Evolutionary conservation across 2,113 vertebrate genomes (phyloP), one percentile per base, ranked within the genome.

Genomic region (Herpailurus yagouaroundi): DNA sequence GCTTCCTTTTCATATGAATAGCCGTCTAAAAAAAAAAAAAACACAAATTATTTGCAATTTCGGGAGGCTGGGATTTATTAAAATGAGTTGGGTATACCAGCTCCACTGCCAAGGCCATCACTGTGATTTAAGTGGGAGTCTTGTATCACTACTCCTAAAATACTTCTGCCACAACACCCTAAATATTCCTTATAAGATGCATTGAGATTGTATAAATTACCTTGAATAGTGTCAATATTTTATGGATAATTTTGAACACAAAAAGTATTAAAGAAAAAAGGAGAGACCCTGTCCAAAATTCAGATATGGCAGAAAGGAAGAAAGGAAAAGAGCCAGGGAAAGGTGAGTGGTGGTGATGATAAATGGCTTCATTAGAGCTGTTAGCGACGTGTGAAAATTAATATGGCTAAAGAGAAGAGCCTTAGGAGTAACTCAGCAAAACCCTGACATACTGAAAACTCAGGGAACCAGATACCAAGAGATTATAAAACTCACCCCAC

Each of bases 1-100:
- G 99, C 99, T 76, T 99, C 99, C 88, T 99, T 99, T 98, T 99
- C 99, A 79, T 99, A 99, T 0, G 99, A 99, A 97, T 99, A 99
- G 45, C 99, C 99, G 98, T 99, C 99, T 99, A 96, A 97, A 98
- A 97, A 73, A 93, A 97, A 36, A 29, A 31, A 36, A 1, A 94
- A 85, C 10, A 95, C 19, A 83, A 71, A 66, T 97, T 60, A 81
- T 68, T 89, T 86, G 31, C 76, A 55, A 60, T 60, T 60, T 60
- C 8, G 7, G 21, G 41, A 66, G 55, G 3, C 69, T 68, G 45
- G 64, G 25, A 57, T 91, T 91, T 36, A 66, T 63, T 64, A 69
- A 89, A 86, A 45, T 33, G 15, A 91, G n/a, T 2, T 36, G 25
- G 25, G 1, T 60, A 36, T 69, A 74, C 73, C 85, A 74, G 68